Percentiles rank a stretch among this genome's conserved stretches.
Conservation (phyloP, 2,888 invertebrate genomes). For the Troides helena region DNA sequence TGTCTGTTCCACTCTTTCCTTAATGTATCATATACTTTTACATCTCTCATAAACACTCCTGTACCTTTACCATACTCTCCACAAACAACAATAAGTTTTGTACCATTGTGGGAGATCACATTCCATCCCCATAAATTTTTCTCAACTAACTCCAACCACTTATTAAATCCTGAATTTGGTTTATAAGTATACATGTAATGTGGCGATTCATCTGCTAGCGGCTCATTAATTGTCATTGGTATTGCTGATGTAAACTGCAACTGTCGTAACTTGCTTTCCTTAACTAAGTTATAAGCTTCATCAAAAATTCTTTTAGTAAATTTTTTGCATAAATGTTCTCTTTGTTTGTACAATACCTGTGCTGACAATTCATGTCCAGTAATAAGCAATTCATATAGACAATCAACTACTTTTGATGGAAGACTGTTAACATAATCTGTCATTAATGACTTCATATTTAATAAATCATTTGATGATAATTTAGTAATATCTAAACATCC, state of each 20-base stretch:
- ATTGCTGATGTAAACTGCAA: slow-evolving; percentile 48
- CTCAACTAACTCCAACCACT: slow-evolving; percentile 63
- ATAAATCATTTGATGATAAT: slow-evolving; percentile 46
- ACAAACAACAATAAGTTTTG: slow-evolving; percentile 59
- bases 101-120: slow-evolving; percentile 58
- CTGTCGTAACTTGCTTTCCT: slow-evolving; percentile 47
- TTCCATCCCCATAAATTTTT: slow-evolving; percentile 70
- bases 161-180: slow-evolving; percentile 48
- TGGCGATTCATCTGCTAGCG: slow-evolving; percentile 44
- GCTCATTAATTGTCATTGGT: slow-evolving; percentile 51
- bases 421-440: slow-evolving; percentile 50
- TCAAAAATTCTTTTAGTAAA: slow-evolving; percentile 58
- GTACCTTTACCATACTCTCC: slow-evolving; percentile 67
- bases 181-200: slow-evolving; percentile 56
- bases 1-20: slow-evolving; percentile 60
- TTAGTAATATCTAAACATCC: slow-evolving; percentile 59
- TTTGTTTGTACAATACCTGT: slow-evolving; percentile 35
- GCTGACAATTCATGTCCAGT: slow-evolving; percentile 39
- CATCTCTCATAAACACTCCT: slow-evolving; percentile 59
- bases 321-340: slow-evolving; percentile 45
- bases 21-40: slow-evolving; percentile 62
- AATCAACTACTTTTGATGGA: slow-evolving; percentile 54
- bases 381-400: slow-evolving; percentile 44
- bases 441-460: slow-evolving; percentile 47
- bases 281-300: slow-evolving; percentile 52